Base-by-base conservation (phyloP, 2,113 vertebrate species). In the Protomyctophum bolini region DNA sequence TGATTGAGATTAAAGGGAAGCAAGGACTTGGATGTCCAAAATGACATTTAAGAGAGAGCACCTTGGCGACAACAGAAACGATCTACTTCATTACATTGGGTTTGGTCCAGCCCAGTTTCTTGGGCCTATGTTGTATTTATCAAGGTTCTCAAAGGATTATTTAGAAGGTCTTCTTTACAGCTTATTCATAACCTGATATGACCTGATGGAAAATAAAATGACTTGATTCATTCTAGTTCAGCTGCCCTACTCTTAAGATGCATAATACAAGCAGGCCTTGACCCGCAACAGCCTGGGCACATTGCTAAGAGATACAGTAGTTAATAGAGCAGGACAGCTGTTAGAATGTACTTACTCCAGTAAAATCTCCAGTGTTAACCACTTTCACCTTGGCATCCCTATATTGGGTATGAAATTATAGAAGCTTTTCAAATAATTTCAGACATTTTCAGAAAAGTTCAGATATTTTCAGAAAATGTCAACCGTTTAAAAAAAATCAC, bases 1-100 rank as follows among this genome's bases (percentile, higher is more conserved):
- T 73, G 73, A 75, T 73, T 71, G 74, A 85, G 78, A 81, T 91
- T 92, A 92, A 92, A 92, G 90, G 88, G 89, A 90, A 90, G 83
- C 75, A 86, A 88, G 88, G 56, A 68, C 76, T 69, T 76, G 73
- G 74, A 89, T 6, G 58, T 86, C 83, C 73, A 76, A 70, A 69
- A 81, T 76, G 66, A 71, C 76, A 58, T 41, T 41, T 7, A 58
- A 58, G 45, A 8, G 64, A 83, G 69, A 87, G 85, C 85, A 91
- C 89, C 87, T 77, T 82, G 83, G 82, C 75, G 84, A 78, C 63
- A 74, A 77, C 70, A 80, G 59, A 78, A 79, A 77, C 33, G 4
- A 83, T 59, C 56, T 45, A 12, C 55, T 72, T 70, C 10, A 73
- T 65, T 62, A 75, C 28, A 57, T 10, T 55, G 41, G 67, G 29